Percentiles rank a stretch among this genome's conserved stretches.
These are phyloP conservation scores for Eunapius fragilis DNA, from an alignment of 37 sponge, comb jelly and placozoan genomes.

Conservation along the genomic window DNA sequence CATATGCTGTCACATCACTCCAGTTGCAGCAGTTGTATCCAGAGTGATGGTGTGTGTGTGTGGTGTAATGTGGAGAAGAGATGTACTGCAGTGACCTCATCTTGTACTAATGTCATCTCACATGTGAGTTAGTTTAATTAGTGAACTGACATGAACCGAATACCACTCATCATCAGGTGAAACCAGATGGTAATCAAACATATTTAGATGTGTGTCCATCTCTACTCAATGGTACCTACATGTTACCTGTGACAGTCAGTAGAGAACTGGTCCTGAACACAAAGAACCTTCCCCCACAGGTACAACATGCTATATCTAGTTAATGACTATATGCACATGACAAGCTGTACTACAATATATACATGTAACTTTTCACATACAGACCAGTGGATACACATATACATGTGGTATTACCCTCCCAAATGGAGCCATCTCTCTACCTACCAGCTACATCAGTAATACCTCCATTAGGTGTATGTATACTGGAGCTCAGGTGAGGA, in stretches of 20 bases:
- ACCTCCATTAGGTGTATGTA: constrained; percentile 20
- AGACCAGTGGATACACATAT: constrained; percentile 36
- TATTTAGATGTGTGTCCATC: constrained; percentile 42
- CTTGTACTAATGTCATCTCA: constrained; percentile 7
- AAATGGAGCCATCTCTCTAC: neutral
- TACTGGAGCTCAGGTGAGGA: constrained; percentile 3
- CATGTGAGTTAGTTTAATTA: too few species aligned
- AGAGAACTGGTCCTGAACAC: constrained; percentile 22
- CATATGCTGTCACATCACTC: neutral
- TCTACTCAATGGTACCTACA: constrained; percentile 9
- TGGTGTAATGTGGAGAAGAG: constrained; percentile 38
- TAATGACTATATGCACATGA: too few species aligned
- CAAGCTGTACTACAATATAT: too few species aligned
- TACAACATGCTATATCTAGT: neutral
- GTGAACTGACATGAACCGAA: neutral
- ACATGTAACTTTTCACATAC: too few species aligned
- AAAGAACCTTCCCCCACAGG: constrained; percentile 38
- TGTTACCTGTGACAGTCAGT: constrained; percentile 21
- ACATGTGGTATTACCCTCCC: neutral
- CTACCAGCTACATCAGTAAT: constrained; percentile 4
- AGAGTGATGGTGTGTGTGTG: constrained; percentile 38
- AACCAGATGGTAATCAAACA: neutral
- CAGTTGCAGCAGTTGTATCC: constrained; percentile 46
- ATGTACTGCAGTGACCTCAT: constrained; percentile 41
- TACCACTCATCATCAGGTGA: neutral